Conservation (phyloP, 2,113 vertebrate species). For the Rhabdomys dilectus region DNA sequence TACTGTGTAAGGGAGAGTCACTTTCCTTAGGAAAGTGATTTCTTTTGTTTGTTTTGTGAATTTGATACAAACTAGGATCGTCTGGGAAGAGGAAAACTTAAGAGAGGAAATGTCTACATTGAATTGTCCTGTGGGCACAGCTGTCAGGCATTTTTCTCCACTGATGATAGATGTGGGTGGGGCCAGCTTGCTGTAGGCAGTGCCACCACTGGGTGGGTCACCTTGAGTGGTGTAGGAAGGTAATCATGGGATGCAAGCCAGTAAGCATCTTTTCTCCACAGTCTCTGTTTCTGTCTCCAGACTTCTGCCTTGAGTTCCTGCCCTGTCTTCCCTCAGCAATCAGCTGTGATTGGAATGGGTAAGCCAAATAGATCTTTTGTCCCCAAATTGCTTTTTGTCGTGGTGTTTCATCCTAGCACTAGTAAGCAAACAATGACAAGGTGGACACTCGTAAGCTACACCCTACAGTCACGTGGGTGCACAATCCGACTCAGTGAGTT, state of each 20-base stretch:
- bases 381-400: background rate
- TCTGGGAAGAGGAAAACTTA: background rate
- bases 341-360: background rate
- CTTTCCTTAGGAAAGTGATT: background rate
- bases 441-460: background rate
- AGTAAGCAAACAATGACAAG: background rate
- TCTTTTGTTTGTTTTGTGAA: background rate
- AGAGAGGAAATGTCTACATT: background rate
- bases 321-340: background rate
- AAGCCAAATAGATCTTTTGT: background rate
- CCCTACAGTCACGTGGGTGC: background rate
- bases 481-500: background rate
- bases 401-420: too few relatives aligned
- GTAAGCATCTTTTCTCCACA: background rate
- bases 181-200: background rate
- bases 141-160: background rate
- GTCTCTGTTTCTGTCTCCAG: background rate
- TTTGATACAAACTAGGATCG: background rate
- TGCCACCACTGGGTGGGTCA: background rate
- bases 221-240: background rate
- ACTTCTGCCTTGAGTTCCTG: background rate
- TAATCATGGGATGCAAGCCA: too few relatives aligned
- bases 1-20: background rate
- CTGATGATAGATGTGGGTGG: background rate
- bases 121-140: background rate